Evolutionary conservation across 2,888 invertebrate genomes (phyloP), one percentile per base, ranked within the genome.

Genomic region (Coenonympha glycerion): DNA sequence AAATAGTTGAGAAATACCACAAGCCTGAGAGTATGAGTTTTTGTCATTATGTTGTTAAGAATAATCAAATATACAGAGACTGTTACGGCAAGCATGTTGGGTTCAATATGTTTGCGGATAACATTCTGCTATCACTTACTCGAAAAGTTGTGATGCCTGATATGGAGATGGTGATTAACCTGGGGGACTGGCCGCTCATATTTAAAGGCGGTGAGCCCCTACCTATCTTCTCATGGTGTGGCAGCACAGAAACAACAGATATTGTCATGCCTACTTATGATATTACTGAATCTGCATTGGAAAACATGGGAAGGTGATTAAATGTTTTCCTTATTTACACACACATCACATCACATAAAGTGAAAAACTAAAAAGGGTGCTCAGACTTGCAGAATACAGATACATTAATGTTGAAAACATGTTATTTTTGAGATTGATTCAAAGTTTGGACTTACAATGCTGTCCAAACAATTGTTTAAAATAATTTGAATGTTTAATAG

Each of bases 141-240:
- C 89, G 97, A 59, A 96, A 96, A 89, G 92, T 93, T 16, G 65
- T 81, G 16, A 74, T 98, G 47, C 97, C 97, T 3, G 94, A 98
- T 78, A 83, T 95, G 64, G 97, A 98, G 76, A 91, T 98, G 66
- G 93, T 97, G 60, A 90, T 95, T 39, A 99, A 98, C 82, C 88
- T 98, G 9, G 98, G 98, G 11, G 98, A 99, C 78, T 98, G 98
- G 98, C 98, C 98, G 0, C 80, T 98, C 18, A 90, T 92, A 1
- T 86, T 88, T 51, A 89, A 86, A 57, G 76, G 71, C 31, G 76
- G 76, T 6, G 86, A 89, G 9, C 87, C 89, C 8, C 89, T 92
- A 56, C 97, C 98, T 1, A 91, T 99, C 55, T 94, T 98, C 72
- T 98, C 98, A 11, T 99, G 98, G 98, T 98, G 98, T 79, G 97